phyloP scores from a whole-genome alignment of 1,140 invertebrate species.

The Dinoponera quadriceps region DNA sequence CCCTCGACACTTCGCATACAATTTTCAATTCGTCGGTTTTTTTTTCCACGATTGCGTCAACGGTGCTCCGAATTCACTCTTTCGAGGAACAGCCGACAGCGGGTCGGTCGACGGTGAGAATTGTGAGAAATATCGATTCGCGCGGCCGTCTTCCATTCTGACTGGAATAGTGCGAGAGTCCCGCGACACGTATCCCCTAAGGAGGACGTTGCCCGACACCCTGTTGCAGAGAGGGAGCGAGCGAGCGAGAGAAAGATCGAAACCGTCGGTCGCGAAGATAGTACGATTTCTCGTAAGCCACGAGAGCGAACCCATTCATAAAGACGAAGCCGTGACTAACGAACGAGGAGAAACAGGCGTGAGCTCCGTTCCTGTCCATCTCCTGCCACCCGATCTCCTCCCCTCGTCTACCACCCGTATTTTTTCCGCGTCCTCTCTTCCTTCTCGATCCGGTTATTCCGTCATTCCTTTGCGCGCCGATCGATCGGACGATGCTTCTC shows the following conservation, averaged over 20 bases:
- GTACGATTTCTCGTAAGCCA: slow-evolving; percentile 79
- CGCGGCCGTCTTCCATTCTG: slow-evolving; percentile 73
- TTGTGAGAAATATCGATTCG: slow-evolving; percentile 72
- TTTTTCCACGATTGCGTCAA: background rate
- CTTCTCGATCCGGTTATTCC: slow-evolving; percentile 25
- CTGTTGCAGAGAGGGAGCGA: slow-evolving; percentile 42
- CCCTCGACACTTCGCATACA: background rate
- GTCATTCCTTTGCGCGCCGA: slow-evolving; percentile 42
- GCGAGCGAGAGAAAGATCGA: slow-evolving; percentile 40
- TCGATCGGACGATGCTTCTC: background rate
- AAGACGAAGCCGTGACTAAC: slow-evolving; percentile 81
- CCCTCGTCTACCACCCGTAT: slow-evolving; percentile 26
- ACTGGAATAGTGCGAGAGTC: slow-evolving; percentile 62
- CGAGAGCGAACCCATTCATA: slow-evolving; percentile 82
- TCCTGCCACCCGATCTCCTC: background rate
- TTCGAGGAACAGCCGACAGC: slow-evolving; percentile 13
- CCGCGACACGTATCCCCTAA: slow-evolving; percentile 57
- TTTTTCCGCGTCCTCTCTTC: slow-evolving; percentile 29
- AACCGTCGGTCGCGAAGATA: slow-evolving; percentile 73
- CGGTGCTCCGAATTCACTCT: slow-evolving; percentile 36
- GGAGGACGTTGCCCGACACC: slow-evolving; percentile 71
- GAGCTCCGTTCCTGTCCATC: slow-evolving; percentile 46
- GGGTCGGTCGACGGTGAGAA: slow-evolving; percentile 56
- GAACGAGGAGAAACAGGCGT: slow-evolving; percentile 76
- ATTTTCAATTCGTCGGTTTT: background rate